Evolutionary conservation across 2,888 invertebrate species (phyloP), one percentile per base, ranked within the genome.

Genomic region (Dasysyrphus tricinctus): DNA sequence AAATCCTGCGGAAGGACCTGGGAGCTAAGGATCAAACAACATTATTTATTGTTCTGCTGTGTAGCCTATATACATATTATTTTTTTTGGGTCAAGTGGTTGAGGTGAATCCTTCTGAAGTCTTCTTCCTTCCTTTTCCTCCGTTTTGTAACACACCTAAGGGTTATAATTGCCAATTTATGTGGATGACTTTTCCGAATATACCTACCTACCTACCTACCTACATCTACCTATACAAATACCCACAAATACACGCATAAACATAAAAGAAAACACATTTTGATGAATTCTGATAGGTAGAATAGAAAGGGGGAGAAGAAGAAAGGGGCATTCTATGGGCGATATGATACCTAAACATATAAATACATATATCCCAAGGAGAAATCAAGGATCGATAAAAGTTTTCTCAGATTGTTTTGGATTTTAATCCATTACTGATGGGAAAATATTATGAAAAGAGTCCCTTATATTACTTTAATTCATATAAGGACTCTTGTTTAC

Each of bases 131-230:
- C 59, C 44, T 16, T 19, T 12, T 29, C 57, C 32, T 44, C 19
- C 57, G 12, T 51, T 70, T 19, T 78, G 16, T 51, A 72, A 37
- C 47, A 73, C 44, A 70, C 63, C 69, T 74, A 80, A 85, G 82
- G 78, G 82, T 75, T 86, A 82, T 86, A 86, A 86, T 86, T 86
- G 82, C 86, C 86, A 86, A 86, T 86, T 86, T 86, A 82, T 86
- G 81, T 72, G 82, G 82, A 86, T 86, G 82, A 86, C 86, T 82
- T 78, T 86, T 47, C 63, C 44, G 39, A 56, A 76, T 37, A 29
- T 12, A 29, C 37, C 29, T 16, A 56, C 1, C 2, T 32, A 32
- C 5, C 5, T 32, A 32, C 32, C 5, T 44, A 67, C 54, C 11
- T 12, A 39, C 1, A 11, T 47, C 11, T 34, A 47, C 34, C 32